Evolutionary conservation across 1,140 invertebrate genomes (phyloP), one percentile per base, ranked within the genome.

Genomic region (Pentalonia nigronervosa): DNA sequence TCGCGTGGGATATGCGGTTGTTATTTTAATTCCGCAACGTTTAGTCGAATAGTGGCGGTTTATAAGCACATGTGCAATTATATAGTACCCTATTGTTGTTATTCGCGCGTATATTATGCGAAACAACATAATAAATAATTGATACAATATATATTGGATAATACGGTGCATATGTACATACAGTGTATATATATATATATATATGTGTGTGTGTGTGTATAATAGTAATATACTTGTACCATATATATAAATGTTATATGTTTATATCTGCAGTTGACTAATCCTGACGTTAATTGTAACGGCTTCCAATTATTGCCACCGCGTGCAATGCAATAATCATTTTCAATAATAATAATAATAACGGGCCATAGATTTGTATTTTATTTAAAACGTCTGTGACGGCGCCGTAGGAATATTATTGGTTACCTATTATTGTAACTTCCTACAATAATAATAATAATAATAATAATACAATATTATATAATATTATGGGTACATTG

Each of bases 51-150:
- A 76, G 60, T 76, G 60, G 60, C 30, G 60, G 2, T 41, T 76
- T 47, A 86, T 86, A 86, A 45, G 83, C 36, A 41, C 36, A 86
- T 86, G 41, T 36, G 30, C 30, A 86, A 86, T 47, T 30, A 41
- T n/a, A 86, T n/a, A 86, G 8, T 47, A 86, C 84, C 84, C 41
- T 86, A 41, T 41, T 50, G 48, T 50, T 86, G 83, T 86, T 86
- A 86, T 45, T 86, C 83, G 30, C 41, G 25, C 30, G 23, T 53
- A 23, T 53, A 53, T 53, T 20, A 83, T 36, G 25, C 23, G 45
- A n/a, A 86, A 86, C 14, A 47, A n/a, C 41, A 48, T 47, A 86
- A 86, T 86, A 86, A 86, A 86, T 86, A 86, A 86, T 86, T 86
- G 84, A 86, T 47, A 47, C 84, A 11, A 47, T 48, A 76, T 76